Evolutionary conservation across 1,140 invertebrate genomes (phyloP).

Genomic region (Drosophila simulans): DNA sequence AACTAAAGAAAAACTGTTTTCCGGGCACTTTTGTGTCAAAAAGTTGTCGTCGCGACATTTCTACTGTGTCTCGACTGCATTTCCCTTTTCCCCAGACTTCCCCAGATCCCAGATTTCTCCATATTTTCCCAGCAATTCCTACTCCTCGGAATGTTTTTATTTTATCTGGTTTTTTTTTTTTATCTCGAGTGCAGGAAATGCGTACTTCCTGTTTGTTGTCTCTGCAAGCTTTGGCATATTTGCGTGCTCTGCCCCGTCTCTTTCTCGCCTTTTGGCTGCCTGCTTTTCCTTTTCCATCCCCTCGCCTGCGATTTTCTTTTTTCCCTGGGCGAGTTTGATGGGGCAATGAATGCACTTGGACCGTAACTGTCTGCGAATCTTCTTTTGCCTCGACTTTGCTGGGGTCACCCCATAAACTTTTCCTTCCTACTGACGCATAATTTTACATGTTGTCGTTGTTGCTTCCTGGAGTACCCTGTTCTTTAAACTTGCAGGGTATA

Average conservation of each 20-base stretch:
- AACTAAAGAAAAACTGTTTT: constrained; percentile 74
- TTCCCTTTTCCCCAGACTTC: constrained; percentile 1
- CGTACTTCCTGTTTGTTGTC: constrained; percentile 79
- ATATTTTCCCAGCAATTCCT: constrained; percentile 7
- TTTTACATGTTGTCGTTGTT: constrained; percentile 62
- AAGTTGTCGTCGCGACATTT: constrained; percentile 80
- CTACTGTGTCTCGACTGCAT: constrained; percentile 38
- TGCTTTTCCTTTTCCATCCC: background rate
- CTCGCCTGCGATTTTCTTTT: no score
- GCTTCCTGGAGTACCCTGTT: background rate
- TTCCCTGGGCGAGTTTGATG: constrained; percentile 36
- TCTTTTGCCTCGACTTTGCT: constrained; percentile 10
- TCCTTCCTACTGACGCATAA: constrained; percentile 74
- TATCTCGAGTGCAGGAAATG: constrained; percentile 72
- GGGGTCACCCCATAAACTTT: constrained; percentile 72
- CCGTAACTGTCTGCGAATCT: constrained; percentile 12
- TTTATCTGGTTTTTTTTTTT: constrained; percentile 5
- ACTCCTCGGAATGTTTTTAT: constrained; percentile 36
- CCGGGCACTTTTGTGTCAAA: constrained; percentile 79
- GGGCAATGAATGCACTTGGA: constrained; percentile 78
- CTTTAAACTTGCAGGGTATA: background rate
- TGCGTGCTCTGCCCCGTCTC: constrained; percentile 48
- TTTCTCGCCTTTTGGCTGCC: background rate
- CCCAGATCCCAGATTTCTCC: constrained; percentile 3
- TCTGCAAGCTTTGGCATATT: constrained; percentile 69